A percentile compares a stretch with the other conserved stretches of the same genome.
Evolutionary conservation across 1,140 invertebrate species (phyloP).

Genomic region (Ips typographus): DNA sequence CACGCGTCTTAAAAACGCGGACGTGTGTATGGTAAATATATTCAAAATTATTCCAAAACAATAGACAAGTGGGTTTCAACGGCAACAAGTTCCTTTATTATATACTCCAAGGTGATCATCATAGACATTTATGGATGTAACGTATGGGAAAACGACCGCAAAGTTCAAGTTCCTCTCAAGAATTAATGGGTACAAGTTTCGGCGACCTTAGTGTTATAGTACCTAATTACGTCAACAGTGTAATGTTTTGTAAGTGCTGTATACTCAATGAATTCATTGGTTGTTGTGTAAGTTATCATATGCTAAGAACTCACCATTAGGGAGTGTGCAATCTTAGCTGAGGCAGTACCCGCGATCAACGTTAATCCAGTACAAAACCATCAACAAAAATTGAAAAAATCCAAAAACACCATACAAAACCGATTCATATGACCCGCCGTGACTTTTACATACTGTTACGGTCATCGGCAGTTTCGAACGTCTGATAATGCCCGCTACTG

Average conservation of each 20-base stretch:
- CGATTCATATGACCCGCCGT: slow-evolving; percentile 12
- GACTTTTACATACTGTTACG: slow-evolving; percentile 11
- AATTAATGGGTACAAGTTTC: neutral
- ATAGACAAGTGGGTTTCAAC: slow-evolving; percentile 2
- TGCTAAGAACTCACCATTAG: slow-evolving; percentile 13
- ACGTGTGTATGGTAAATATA: too few relatives aligned
- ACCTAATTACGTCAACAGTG: too few relatives aligned
- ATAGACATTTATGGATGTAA: slow-evolving; percentile 9
- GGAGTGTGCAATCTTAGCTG: slow-evolving; percentile 1
- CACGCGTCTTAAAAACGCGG: too few relatives aligned
- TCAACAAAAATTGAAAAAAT: slow-evolving; percentile 20
- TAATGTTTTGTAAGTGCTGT: too few relatives aligned
- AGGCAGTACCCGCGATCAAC: neutral
- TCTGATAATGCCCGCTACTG: slow-evolving; percentile 1
- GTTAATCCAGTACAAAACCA: slow-evolving; percentile 22
- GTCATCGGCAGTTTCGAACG: neutral
- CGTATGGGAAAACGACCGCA: slow-evolving; percentile 10
- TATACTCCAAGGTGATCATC: slow-evolving; percentile 10
- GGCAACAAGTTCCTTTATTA: slow-evolving; percentile 13
- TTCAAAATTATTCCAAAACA: neutral
- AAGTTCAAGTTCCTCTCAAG: slow-evolving; percentile 9
- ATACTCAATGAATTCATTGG: too few relatives aligned
- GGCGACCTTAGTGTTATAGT: neutral
- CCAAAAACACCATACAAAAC: slow-evolving; percentile 13
- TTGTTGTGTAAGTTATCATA: too few relatives aligned